phyloP scores from a whole-genome alignment of 1,140 invertebrate species.

The Cecropterus lyciades region DNA sequence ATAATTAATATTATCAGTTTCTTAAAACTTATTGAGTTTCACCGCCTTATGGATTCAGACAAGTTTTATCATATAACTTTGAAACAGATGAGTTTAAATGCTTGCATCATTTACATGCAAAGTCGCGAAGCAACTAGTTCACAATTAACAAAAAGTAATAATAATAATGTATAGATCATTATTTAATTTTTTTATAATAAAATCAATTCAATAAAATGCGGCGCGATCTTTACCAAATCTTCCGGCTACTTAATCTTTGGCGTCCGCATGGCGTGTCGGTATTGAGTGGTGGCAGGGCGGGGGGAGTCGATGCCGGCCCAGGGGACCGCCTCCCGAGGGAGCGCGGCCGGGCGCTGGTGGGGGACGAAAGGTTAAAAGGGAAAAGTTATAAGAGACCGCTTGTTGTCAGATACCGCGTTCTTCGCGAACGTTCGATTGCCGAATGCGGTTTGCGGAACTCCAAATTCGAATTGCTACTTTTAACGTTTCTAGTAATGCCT shows the following conservation, averaged over 20 bases:
- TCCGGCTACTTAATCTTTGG: slow-evolving; percentile 72
- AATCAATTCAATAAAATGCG: too few species aligned
- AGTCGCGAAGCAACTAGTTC: too few species aligned
- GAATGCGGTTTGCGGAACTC: slow-evolving; percentile 56
- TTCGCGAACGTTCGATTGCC: slow-evolving; percentile 71
- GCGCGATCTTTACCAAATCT: slow-evolving; percentile 47
- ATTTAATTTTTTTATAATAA: too few species aligned
- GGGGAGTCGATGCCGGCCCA: slow-evolving; percentile 77
- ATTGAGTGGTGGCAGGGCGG: slow-evolving; percentile 78
- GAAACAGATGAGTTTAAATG: too few species aligned
- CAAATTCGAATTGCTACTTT: slow-evolving; percentile 26
- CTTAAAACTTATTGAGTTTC: too few species aligned
- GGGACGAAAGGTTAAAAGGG: slow-evolving; percentile 82
- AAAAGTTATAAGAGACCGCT: slow-evolving; percentile 83
- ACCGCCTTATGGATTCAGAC: too few species aligned
- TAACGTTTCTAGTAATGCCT: slow-evolving; percentile 6
- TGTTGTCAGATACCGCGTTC: slow-evolving; percentile 75
- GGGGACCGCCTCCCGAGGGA: slow-evolving; percentile 84
- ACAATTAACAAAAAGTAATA: too few species aligned
- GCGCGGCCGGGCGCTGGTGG: slow-evolving; percentile 47
- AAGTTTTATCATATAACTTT: too few species aligned
- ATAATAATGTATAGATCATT: too few species aligned
- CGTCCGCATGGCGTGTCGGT: slow-evolving; percentile 79
- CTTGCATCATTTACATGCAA: too few species aligned
- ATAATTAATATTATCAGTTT: too few species aligned